These are phyloP conservation scores for Helicoverpa zea DNA, from an alignment of 1,140 invertebrate genomes.

Conservation along the genomic window DNA sequence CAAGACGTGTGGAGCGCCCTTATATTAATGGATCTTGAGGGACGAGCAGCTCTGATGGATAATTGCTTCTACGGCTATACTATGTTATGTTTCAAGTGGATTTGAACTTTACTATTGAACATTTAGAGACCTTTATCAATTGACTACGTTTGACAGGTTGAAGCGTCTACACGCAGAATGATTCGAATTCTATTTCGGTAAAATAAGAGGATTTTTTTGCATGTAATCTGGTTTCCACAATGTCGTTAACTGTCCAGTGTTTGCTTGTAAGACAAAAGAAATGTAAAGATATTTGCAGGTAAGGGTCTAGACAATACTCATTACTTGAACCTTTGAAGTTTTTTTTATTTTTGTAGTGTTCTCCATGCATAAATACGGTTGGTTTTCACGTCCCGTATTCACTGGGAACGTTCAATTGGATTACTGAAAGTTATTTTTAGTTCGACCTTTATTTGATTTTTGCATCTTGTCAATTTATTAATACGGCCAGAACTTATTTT, in stretches of 20 bases:
- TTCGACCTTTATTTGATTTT: not conserved
- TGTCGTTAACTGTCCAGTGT: no score
- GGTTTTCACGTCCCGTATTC: constrained; percentile 18
- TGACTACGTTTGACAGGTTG: not conserved
- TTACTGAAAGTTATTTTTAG: constrained; percentile 36
- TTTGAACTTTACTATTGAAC: not conserved
- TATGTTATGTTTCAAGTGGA: constrained; percentile 15
- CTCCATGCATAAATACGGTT: not conserved
- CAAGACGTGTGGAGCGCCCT: constrained; percentile 58
- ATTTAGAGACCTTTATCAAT: not conserved
- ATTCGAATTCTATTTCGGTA: no score
- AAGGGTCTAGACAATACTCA: constrained; percentile 1
- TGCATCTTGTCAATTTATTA: not conserved
- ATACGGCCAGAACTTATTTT: no score
- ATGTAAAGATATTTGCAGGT: not conserved
- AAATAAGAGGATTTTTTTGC: no score
- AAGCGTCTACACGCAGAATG: no score
- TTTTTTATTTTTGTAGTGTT: constrained; percentile 22
- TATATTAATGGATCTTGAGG: constrained; percentile 58
- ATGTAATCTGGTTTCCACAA: no score
- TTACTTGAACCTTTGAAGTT: constrained; percentile 1
- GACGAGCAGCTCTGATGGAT: constrained; percentile 37
- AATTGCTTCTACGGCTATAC: constrained; percentile 51
- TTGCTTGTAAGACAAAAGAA: not conserved
- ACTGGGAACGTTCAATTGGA: constrained; percentile 29